Evolutionary conservation across 2,113 vertebrate genomes (phyloP), one percentile per base, ranked within the genome.

Genomic region (Eolophus roseicapilla): DNA sequence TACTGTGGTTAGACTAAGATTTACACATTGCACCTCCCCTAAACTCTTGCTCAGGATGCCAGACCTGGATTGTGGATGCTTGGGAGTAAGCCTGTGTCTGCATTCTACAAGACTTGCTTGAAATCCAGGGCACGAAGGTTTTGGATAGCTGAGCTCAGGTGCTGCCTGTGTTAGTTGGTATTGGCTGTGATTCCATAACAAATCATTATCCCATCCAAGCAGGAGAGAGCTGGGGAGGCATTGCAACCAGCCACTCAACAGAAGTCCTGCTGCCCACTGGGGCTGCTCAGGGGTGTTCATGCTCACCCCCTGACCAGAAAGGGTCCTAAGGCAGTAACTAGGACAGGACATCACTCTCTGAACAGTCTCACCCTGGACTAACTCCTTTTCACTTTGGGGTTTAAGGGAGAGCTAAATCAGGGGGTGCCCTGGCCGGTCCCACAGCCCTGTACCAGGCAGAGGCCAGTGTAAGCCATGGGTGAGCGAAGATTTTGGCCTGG

Each of bases 371-470:
- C 12, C 52, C 50, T 27, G 27, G 5, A 55, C 10, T 68, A 37
- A 13, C 52, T 68, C 41, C 29, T 74, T 80, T 81, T 52, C 16
- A 12, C 6, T 33, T 31, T 75, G 52, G 35, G 19, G 27, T 82
- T 44, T 64, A 79, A 57, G 37, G 37, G 29, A 53, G n/a, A 70
- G 50, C 15, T 29, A 28, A 91, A 81, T 24, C 7, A 24, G 35
- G 8, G 18, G 11, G 19, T 50, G 2, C 17, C 14, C 12, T 0
- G 0, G 28, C 43, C 68, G 43, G n/a, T 67, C n/a, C 24, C 3
- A 1, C 74, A 60, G 31, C 24, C 24, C 20, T 5, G 1, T 29
- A 64, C 18, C n/a, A 37, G 69, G 11, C 69, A 78, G 43, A 60
- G 47, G 15, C 13, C 1, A 3, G 28, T 17, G 17, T 44, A 69